Percentiles rank a stretch among this genome's conserved stretches.
These are phyloP conservation scores for Stenotaenia linearis DNA, from an alignment of 2,888 invertebrate species.

Conservation along the genomic window DNA sequence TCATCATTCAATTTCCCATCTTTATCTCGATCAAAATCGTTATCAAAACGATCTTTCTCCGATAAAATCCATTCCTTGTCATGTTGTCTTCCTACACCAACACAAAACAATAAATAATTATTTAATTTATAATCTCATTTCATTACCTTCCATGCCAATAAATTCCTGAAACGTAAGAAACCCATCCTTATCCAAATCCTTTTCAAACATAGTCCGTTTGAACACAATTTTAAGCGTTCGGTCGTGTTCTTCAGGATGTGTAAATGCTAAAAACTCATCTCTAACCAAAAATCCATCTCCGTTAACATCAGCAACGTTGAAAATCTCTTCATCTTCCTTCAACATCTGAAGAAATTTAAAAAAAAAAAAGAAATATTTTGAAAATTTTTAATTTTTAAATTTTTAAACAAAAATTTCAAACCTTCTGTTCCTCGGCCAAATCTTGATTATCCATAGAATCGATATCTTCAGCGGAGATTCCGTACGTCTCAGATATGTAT, in stretches of 20 bases:
- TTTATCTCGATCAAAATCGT: slow-evolving; percentile 73
- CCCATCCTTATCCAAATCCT: slow-evolving; percentile 79
- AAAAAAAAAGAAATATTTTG: neutral
- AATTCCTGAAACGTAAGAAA: slow-evolving; percentile 78
- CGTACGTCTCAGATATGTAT: slow-evolving; percentile 81
- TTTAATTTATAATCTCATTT: neutral
- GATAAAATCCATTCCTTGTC: slow-evolving; percentile 66
- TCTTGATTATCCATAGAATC: slow-evolving; percentile 38
- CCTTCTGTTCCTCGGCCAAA: slow-evolving; percentile 41
- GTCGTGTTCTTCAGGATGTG: slow-evolving; percentile 88
- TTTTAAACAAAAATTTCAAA: neutral
- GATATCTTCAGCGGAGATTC: slow-evolving; percentile 57
- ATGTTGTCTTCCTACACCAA: slow-evolving; percentile 55
- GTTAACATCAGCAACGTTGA: slow-evolving; percentile 75
- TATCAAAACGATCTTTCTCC: slow-evolving; percentile 77
- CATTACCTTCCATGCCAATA: slow-evolving; percentile 55
- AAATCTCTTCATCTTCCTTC: slow-evolving; percentile 76
- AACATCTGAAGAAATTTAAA: slow-evolving; percentile 45
- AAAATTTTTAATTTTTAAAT: neutral
- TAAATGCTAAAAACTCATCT: slow-evolving; percentile 79
- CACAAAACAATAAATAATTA: slow-evolving; percentile 43
- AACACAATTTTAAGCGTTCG: slow-evolving; percentile 75
- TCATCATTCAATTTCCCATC: slow-evolving; percentile 71
- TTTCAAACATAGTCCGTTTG: slow-evolving; percentile 75
- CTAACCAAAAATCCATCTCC: slow-evolving; percentile 68